These are phyloP conservation scores for Heterodera schachtii DNA, from an alignment of 1,140 invertebrate genomes.

Conservation along the genomic window DNA sequence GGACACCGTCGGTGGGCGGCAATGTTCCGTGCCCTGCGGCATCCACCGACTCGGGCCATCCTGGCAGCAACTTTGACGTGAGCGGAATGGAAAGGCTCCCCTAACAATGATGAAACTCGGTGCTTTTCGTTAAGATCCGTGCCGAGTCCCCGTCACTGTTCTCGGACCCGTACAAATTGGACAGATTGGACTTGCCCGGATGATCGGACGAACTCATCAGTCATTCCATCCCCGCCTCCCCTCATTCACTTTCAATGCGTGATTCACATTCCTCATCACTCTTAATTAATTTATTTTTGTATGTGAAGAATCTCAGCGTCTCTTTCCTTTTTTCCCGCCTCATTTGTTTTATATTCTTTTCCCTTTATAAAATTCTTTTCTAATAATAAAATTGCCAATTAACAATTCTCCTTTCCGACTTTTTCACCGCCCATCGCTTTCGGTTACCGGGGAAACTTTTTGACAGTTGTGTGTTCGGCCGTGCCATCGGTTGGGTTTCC, in stretches of 20 bases:
- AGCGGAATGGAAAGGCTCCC: background rate
- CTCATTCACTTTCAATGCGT: background rate
- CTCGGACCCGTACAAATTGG: constrained; percentile 52
- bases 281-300: background rate
- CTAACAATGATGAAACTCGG: background rate
- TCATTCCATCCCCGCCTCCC: too few species aligned
- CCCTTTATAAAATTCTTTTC: background rate
- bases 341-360: background rate
- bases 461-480: background rate
- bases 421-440: background rate
- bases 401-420: background rate
- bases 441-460: background rate
- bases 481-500: too few species aligned
- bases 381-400: constrained; percentile 12
- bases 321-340: background rate
- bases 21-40: constrained; percentile 42
- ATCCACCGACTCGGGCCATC: constrained; percentile 51
- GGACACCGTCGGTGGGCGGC: constrained; percentile 3
- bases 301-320: background rate
- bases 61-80: constrained; percentile 27
- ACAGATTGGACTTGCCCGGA: constrained; percentile 34
- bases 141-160: constrained; percentile 51
- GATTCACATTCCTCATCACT: background rate
- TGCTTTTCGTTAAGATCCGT: constrained; percentile 33
- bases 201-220: background rate